Evolutionary conservation across 2,113 vertebrate genomes (phyloP).

Genomic region (Oophaga pumilio): DNA sequence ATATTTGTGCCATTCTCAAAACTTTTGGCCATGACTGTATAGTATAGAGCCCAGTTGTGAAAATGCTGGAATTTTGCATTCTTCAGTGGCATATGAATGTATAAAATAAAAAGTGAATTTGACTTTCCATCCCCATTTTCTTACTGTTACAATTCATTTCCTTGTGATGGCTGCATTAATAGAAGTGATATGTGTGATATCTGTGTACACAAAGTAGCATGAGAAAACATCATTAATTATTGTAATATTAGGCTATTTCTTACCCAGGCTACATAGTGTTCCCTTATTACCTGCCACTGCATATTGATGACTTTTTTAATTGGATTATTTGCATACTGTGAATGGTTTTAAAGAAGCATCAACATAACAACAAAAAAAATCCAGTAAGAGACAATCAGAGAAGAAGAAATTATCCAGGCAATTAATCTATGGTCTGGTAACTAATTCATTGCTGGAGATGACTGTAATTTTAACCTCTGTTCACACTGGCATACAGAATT

Average conservation of each 20-base stretch:
- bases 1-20: no score
- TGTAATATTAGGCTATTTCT: constrained; percentile 39
- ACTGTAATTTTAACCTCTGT: background rate
- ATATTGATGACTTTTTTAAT: constrained; percentile 49
- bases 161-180: constrained; percentile 8
- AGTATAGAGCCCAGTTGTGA: background rate
- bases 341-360: background rate
- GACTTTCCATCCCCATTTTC: background rate
- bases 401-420: background rate
- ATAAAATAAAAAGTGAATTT: background rate
- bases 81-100: background rate
- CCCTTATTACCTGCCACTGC: constrained; percentile 35
- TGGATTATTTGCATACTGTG: constrained; percentile 50
- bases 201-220: constrained; percentile 23
- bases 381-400: constrained; percentile 19
- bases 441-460: background rate
- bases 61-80: background rate
- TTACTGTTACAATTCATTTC: constrained; percentile 10
- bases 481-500: no score
- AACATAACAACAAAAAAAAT: background rate
- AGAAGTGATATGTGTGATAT: constrained; percentile 35
- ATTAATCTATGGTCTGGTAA: constrained; percentile 9
- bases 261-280: constrained; percentile 5
- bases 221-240: constrained; percentile 40
- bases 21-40: no score